phyloP scores from a whole-genome alignment of 2,888 invertebrate species.

The Dicycla oo region DNA sequence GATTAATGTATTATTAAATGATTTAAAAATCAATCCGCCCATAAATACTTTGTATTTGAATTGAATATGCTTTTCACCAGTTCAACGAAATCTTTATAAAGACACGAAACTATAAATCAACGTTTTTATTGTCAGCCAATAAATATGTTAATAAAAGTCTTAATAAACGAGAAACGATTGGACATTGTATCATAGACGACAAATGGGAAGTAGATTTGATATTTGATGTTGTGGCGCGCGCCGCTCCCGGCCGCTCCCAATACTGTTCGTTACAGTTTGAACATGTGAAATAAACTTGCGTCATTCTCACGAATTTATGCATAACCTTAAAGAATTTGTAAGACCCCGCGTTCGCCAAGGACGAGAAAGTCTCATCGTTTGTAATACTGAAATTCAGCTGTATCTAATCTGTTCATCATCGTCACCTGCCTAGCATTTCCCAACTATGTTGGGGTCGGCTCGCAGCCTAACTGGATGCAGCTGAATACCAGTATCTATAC shows the following conservation, averaged over 20 bases:
- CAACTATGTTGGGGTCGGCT: too few species aligned
- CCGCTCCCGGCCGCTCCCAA: constrained; percentile 21
- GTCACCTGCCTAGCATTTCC: not conserved
- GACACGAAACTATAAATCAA: constrained; percentile 55
- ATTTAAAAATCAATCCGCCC: constrained; percentile 48
- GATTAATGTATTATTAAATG: constrained; percentile 46
- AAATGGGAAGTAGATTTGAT: constrained; percentile 33
- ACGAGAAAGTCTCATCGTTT: not conserved
- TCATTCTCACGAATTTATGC: not conserved
- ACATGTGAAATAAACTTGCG: not conserved
- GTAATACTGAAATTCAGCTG: constrained; percentile 5
- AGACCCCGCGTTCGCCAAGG: not conserved
- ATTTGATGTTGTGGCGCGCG: constrained; percentile 22
- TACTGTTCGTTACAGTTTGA: not conserved
- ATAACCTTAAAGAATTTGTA: not conserved
- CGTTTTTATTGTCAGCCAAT: constrained; percentile 51
- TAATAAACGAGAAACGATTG: constrained; percentile 42
- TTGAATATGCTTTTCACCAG: constrained; percentile 43
- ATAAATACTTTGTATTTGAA: constrained; percentile 44
- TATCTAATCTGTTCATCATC: too few species aligned
- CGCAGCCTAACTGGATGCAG: not conserved
- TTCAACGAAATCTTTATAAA: constrained; percentile 42
- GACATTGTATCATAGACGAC: constrained; percentile 41
- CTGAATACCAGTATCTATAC: not conserved
- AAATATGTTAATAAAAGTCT: constrained; percentile 54